phyloP scores from a whole-genome alignment of 1,140 invertebrate genomes.

The Drosophila kohkoa region DNA sequence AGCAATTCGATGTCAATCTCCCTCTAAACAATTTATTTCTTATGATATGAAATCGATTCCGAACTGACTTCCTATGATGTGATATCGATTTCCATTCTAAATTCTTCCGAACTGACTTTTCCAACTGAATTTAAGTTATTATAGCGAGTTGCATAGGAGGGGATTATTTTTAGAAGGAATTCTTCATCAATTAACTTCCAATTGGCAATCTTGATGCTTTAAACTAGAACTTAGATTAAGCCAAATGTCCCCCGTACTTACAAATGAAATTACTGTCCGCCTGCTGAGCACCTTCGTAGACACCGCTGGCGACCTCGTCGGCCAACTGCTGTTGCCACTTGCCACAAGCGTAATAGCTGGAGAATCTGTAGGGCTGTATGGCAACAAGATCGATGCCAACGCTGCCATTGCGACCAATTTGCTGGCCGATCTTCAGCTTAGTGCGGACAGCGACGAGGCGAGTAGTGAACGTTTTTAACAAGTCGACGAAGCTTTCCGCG shows the following conservation, averaged over 20 bases:
- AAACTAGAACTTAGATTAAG: no score
- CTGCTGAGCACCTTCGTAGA: slow-evolving; percentile 92
- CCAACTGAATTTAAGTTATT: no score
- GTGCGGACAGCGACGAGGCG: slow-evolving; percentile 94
- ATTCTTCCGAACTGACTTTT: no score
- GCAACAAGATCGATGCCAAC: slow-evolving; percentile 98
- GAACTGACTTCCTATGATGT: no score
- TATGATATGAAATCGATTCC: no score
- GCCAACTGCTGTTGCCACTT: slow-evolving; percentile 90
- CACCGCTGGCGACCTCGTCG: slow-evolving; percentile 91
- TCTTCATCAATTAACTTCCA: no score
- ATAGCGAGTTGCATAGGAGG: no score
- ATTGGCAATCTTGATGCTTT: no score
- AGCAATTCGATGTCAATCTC: no score
- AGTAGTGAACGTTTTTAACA: slow-evolving; percentile 90
- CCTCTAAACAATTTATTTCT: no score
- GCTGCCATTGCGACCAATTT: slow-evolving; percentile 90
- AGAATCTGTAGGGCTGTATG: slow-evolving; percentile 98
- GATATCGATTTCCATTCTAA: no score
- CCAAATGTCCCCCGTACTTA: slow-evolving; percentile 76
- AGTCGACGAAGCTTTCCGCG: slow-evolving; percentile 87
- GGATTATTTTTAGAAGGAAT: no score
- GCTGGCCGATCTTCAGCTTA: slow-evolving; percentile 97
- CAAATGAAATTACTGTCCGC: slow-evolving; percentile 95
- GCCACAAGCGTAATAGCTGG: slow-evolving; percentile 98